Conservation (phyloP, 2,113 vertebrate species). For the Macheiramphus alcinus region DNA sequence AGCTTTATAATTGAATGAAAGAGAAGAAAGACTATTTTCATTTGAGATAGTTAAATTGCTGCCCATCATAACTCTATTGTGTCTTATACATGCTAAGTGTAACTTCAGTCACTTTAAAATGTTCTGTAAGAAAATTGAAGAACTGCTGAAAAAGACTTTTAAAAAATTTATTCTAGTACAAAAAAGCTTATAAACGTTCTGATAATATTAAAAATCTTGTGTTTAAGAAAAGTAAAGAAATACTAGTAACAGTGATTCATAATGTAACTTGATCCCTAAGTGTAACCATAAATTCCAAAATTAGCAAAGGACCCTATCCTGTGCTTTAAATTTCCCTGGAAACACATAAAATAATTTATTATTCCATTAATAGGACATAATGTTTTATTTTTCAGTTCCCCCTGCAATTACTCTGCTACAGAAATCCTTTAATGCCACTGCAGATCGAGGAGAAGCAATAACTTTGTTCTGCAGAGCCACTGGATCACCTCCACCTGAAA, state of each 20-base stretch:
- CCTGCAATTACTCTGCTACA: slow-evolving; percentile 84
- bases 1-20: neutral
- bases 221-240: neutral
- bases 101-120: neutral
- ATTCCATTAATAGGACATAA: neutral
- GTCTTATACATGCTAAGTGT: neutral
- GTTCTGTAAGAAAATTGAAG: neutral
- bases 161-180: neutral
- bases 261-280: neutral
- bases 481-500: slow-evolving; percentile 88
- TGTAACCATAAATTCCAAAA: neutral
- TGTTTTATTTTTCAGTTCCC: slow-evolving; percentile 78
- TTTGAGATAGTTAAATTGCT: neutral
- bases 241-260: neutral
- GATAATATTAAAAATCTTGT: neutral
- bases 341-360: neutral
- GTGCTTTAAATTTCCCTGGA: neutral
- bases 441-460: slow-evolving; percentile 89
- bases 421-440: slow-evolving; percentile 93
- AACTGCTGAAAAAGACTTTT: neutral
- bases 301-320: neutral
- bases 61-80: neutral
- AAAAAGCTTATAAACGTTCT: neutral
- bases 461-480: slow-evolving; percentile 87
- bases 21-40: neutral